Evolutionary conservation across 2,113 vertebrate genomes (phyloP).

Genomic region (Aptenodytes patagonicus): DNA sequence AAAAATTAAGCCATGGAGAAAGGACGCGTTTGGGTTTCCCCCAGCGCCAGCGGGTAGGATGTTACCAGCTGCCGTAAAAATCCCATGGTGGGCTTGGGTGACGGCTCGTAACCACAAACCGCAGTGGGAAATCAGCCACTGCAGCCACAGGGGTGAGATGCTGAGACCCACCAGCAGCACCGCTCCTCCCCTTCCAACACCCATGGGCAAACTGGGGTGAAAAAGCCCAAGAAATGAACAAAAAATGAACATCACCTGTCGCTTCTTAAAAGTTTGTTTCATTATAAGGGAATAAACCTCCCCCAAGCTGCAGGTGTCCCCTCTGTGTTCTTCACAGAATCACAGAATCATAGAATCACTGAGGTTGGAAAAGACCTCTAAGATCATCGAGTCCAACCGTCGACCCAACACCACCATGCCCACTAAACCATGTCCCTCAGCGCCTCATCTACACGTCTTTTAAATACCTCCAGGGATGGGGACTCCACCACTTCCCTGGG

Average conservation of each 20-base stretch:
- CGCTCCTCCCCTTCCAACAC: neutral
- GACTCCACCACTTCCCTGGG: too few species aligned
- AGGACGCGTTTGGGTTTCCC: neutral
- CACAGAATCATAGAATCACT: too few species aligned
- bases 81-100: neutral
- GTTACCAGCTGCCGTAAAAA: neutral
- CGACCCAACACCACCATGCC: too few species aligned
- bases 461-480: too few species aligned
- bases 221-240: neutral
- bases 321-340: neutral
- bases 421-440: too few species aligned
- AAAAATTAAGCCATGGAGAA: neutral
- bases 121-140: neutral
- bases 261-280: neutral
- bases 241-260: neutral
- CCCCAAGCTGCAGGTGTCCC: neutral
- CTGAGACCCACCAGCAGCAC: neutral
- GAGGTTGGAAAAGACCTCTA: too few species aligned
- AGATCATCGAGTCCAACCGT: too few species aligned
- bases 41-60: neutral
- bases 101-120: rapidly evolving
- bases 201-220: neutral
- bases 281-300: neutral
- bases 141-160: neutral
- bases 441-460: too few species aligned